Conservation (phyloP, 2,113 vertebrate genomes). For the Monopterus albus region DNA sequence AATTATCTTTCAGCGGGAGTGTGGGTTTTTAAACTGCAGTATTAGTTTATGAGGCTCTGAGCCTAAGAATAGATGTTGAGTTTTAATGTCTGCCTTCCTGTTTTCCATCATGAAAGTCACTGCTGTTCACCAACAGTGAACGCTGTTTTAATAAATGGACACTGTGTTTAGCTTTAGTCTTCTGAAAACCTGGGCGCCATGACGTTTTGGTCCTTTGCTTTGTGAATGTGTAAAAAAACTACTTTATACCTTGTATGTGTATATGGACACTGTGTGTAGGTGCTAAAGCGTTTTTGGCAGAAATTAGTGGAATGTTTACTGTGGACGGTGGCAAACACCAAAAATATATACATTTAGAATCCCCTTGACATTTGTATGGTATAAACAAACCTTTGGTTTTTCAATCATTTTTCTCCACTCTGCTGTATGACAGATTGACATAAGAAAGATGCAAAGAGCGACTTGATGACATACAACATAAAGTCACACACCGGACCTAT, state of each 20-base stretch:
- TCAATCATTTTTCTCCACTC: neutral
- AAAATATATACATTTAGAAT: slow-evolving; percentile 21
- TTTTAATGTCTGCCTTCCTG: too few relatives aligned
- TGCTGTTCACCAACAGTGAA: neutral
- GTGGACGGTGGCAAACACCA: slow-evolving; percentile 8
- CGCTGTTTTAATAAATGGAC: too few relatives aligned
- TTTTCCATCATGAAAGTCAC: neutral
- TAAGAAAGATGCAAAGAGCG: slow-evolving; percentile 1
- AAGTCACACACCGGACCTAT: neutral
- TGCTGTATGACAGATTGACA: neutral
- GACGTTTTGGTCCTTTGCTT: neutral
- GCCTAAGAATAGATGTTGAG: too few relatives aligned
- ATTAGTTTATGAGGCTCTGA: slow-evolving; percentile 12
- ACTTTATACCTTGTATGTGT: too few relatives aligned
- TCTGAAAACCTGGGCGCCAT: neutral
- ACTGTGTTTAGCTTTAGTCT: too few relatives aligned
- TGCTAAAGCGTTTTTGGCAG: slow-evolving; percentile 4
- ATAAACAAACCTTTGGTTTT: neutral
- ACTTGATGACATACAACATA: neutral
- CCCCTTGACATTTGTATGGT: neutral
- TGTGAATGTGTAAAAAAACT: slow-evolving; percentile 6
- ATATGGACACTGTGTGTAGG: neutral
- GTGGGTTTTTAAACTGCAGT: neutral
- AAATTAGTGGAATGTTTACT: slow-evolving; percentile 2
- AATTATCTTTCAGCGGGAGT: neutral